These are phyloP conservation scores for Charaxes varanes DNA, from an alignment of 1,140 invertebrate genomes.

Conservation along the genomic window DNA sequence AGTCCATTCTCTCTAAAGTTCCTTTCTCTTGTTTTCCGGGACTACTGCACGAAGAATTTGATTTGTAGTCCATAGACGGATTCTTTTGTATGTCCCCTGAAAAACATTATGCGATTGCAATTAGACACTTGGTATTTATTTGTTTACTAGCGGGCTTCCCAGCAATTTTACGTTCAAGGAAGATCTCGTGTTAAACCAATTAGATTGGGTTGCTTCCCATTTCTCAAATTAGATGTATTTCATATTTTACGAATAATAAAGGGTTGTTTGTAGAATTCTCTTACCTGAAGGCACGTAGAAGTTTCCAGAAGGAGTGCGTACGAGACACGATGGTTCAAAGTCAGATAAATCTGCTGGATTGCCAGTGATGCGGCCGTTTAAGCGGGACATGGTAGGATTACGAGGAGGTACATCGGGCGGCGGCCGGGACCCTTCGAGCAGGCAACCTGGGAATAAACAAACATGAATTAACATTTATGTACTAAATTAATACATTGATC, in stretches of 20 bases:
- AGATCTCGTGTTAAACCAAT: too few relatives aligned
- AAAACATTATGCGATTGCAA: slow-evolving; percentile 32
- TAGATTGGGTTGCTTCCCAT: too few relatives aligned
- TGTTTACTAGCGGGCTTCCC: too few relatives aligned
- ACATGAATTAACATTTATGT: too few relatives aligned
- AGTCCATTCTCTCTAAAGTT: slow-evolving; percentile 68
- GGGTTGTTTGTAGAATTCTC: background rate
- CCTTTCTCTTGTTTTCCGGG: slow-evolving; percentile 77
- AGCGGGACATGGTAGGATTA: slow-evolving; percentile 90
- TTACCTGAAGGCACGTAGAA: slow-evolving; percentile 93
- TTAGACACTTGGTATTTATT: too few relatives aligned
- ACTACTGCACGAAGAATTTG: slow-evolving; percentile 87
- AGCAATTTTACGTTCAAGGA: too few relatives aligned
- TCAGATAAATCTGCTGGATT: slow-evolving; percentile 85
- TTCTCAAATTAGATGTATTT: too few relatives aligned
- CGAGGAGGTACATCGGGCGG: slow-evolving; percentile 91
- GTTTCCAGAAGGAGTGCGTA: slow-evolving; percentile 91
- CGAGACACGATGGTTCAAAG: slow-evolving; percentile 93
- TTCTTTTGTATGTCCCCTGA: slow-evolving; percentile 89
- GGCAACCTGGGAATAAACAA: slow-evolving; percentile 83
- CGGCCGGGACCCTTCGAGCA: slow-evolving; percentile 85
- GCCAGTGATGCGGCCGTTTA: slow-evolving; percentile 87
- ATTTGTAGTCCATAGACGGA: slow-evolving; percentile 90
- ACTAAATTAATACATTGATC: too few relatives aligned
- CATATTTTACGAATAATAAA: too few relatives aligned